Base-by-base conservation (phyloP, 2,888 invertebrate species). In the Hyles lineata region DNA sequence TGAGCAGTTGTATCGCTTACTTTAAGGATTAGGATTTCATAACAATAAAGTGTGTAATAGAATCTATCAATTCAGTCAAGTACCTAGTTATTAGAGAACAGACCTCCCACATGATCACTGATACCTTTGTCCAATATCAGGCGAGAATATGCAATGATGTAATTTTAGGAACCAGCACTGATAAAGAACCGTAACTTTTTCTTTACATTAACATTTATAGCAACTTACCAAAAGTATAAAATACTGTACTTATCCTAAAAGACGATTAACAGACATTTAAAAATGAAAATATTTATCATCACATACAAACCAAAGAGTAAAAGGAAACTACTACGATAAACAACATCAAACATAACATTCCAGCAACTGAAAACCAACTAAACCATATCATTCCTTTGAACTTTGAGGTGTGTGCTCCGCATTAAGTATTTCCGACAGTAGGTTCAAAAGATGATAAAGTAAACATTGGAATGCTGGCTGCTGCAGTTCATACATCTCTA, bases 391-490 rank as follows among this genome's bases (percentile, higher is more conserved):
- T 71, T 29, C 32, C 62, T 71, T 73, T 52, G 32, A 29, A 58
- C 55, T 50, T 52, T 25, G 63, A 72, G 21, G 62, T 60, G 29
- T 55, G 32, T 55, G 70, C 25, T n/a, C 55, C 62, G 63, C 50
- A 72, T 59, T 59, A 29, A 72, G 29, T 58, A 67, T 67, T 72
- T 67, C 67, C 23, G 32, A 52, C 21, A 70, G 25, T 35, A 69
- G 67, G 35, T 72, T 72, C 72, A 72, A 72, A 77, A 75, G 72
- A 74, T 70, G 63, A 43, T 70, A 76, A 74, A 71, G 63, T 79
- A 82, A 80, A 83, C 77, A 83, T 58, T 55, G 35, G 58, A 70
- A 71, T 59, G 61, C 72, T 74, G 61, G 70, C 73, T 73, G 61
- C 63, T 58, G 50, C 15, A 52, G 62, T 71, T 50, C 73, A 70